phyloP scores from a whole-genome alignment of 2,888 invertebrate genomes.

The Cotesia congregata region DNA sequence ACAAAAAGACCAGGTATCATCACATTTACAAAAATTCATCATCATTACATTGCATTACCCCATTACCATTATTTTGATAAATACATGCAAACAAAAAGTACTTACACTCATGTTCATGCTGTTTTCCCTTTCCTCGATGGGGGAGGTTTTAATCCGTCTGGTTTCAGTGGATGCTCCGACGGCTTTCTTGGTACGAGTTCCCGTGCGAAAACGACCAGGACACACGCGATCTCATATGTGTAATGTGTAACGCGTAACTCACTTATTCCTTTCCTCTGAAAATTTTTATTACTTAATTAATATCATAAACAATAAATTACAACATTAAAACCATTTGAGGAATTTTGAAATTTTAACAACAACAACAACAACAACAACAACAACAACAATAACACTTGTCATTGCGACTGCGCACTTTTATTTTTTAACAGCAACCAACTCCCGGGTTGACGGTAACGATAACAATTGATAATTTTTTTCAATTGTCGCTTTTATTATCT shows the following conservation, averaged over 20 bases:
- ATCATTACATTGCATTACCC: neutral
- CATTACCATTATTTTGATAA: neutral
- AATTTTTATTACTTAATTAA: neutral
- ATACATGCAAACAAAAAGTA: slow-evolving; percentile 43
- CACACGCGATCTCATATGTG: slow-evolving; percentile 46
- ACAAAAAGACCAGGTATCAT: neutral
- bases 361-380: too few species aligned
- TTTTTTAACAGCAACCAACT: too few species aligned
- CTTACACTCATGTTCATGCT: slow-evolving; percentile 67
- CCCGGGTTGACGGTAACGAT: too few species aligned
- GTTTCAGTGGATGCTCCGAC: slow-evolving; percentile 36
- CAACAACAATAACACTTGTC: too few species aligned
- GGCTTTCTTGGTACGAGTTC: slow-evolving; percentile 31
- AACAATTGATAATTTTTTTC: too few species aligned
- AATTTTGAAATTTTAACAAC: too few species aligned
- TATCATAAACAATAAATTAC: too few species aligned
- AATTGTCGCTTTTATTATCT: too few species aligned
- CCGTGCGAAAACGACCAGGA: slow-evolving; percentile 47
- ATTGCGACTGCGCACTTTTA: too few species aligned
- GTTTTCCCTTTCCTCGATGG: slow-evolving; percentile 47
- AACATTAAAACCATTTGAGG: too few species aligned
- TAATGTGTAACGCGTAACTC: slow-evolving; percentile 23
- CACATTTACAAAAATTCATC: slow-evolving; percentile 10
- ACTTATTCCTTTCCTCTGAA: slow-evolving; percentile 23
- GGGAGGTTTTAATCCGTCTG: slow-evolving; percentile 35